These are phyloP conservation scores for Sinocyclocheilus grahami DNA, from an alignment of 2,113 vertebrate genomes.

Conservation along the genomic window DNA sequence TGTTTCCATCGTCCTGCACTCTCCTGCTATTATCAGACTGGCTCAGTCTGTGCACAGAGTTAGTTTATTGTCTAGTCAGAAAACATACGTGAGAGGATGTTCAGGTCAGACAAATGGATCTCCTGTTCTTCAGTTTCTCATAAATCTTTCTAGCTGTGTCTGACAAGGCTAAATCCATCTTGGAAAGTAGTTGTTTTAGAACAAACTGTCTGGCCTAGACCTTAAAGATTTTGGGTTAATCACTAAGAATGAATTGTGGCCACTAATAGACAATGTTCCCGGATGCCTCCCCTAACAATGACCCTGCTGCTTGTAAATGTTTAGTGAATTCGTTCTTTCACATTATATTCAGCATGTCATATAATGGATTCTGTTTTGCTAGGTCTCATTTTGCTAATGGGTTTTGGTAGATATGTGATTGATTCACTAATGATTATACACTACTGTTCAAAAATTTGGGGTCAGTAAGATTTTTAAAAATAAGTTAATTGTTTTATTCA, in stretches of 20 bases:
- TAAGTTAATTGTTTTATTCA: background rate
- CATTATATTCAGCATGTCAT: background rate
- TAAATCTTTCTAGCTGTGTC: slow-evolving; percentile 3
- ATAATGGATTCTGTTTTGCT: background rate
- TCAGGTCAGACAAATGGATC: slow-evolving; percentile 9
- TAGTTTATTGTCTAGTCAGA: slow-evolving; percentile 21
- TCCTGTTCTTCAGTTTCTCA: background rate
- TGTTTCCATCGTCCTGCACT: background rate
- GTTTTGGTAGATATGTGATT: background rate
- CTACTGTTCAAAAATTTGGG: background rate
- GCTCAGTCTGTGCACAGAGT: background rate
- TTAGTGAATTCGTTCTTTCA: background rate
- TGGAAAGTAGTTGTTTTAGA: background rate
- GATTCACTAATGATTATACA: background rate
- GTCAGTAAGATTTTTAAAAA: background rate
- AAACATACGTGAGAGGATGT: slow-evolving; percentile 19
- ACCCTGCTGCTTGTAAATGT: background rate
- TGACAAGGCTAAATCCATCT: slow-evolving; percentile 3
- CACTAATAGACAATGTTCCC: background rate
- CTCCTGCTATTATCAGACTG: slow-evolving; percentile 14
- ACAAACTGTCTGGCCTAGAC: background rate
- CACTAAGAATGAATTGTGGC: background rate
- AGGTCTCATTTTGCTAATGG: background rate
- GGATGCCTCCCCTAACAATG: background rate
- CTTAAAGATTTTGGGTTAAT: background rate